These are phyloP conservation scores for Lutraria lutraria DNA, from an alignment of 2,888 invertebrate genomes.

Conservation along the genomic window DNA sequence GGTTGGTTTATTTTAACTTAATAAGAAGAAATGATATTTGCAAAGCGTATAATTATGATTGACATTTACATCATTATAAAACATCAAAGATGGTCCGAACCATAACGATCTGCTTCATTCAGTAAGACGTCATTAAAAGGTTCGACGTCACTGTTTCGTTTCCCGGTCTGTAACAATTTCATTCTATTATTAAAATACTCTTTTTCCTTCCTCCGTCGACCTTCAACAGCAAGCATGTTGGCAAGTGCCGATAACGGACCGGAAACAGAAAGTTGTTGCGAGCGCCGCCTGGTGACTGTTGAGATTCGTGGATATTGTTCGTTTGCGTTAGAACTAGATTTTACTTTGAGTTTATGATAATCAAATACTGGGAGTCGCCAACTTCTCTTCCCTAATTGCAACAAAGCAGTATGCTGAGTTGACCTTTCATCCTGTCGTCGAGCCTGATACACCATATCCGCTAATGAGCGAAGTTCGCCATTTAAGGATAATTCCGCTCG, in stretches of 20 bases:
- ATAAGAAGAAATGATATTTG: too few relatives aligned
- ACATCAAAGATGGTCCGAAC: constrained; percentile 21
- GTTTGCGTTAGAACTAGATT: background rate
- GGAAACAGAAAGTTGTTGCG: constrained; percentile 69
- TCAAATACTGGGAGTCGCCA: constrained; percentile 29
- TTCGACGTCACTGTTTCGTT: constrained; percentile 43
- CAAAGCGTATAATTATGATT: too few relatives aligned
- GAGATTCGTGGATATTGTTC: background rate
- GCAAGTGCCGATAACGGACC: constrained; percentile 71
- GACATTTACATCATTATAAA: background rate
- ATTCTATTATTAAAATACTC: constrained; percentile 65
- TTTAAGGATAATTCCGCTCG: constrained; percentile 58
- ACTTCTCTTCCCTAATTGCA: constrained; percentile 60
- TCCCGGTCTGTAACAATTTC: constrained; percentile 68
- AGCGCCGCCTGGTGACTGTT: constrained; percentile 42
- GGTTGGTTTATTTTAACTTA: too few relatives aligned
- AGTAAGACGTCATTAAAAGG: background rate
- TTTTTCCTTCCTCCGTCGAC: constrained; percentile 60
- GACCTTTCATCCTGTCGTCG: constrained; percentile 45
- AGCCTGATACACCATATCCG: constrained; percentile 63
- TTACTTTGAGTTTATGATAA: background rate
- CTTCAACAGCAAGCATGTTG: constrained; percentile 72
- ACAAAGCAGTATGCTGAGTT: constrained; percentile 39
- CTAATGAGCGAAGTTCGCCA: constrained; percentile 66
- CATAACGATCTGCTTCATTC: background rate